Base-by-base conservation (phyloP, 2,797 vertebrate genomes). In the Neomorphus geoffroyi region DNA sequence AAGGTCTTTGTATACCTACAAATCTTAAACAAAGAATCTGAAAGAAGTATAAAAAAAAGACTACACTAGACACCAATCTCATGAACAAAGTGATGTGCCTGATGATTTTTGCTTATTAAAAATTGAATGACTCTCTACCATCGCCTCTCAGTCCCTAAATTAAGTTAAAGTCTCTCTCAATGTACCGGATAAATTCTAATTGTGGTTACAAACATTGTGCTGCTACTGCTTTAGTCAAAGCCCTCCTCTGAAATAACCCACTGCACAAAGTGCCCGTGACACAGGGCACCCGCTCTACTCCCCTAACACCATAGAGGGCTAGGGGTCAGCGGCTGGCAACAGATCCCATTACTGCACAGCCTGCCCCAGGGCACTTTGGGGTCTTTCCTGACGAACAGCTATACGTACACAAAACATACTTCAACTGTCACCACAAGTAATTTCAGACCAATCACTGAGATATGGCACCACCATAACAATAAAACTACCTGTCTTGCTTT, bases 221-320 rank as follows among this genome's bases (percentile, higher is more conserved):
- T 18, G 7, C 45, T 74, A 46, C 13, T 41, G 5, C n/a, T 27
- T 70, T 16, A 48, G 26, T 32, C 65, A 45, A 37, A 73, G 35
- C 24, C 30, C 32, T 80, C 33, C 71, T 15, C 17, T 45, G 11
- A 62, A 24, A 41, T 13, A 28, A 4, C 10, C 32, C 45, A 5
- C 30, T 9, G 32, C 0, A 3, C 33, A 43, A 33, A 64, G 8
- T 1, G 0, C 10, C 74, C 1, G 3, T 24, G 60, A 3, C 5
- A 35, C 23, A 32, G 32, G 27, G 11, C 43, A 24, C 18, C 17
- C 6, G 0, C 9, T 2, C 1, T 7, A 3, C 24, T 30, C 5
- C 41, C 22, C 16, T 7, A 22, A 14, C 30, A 64, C 58, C 2
- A 0, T 30, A 3, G 2, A 11, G 33, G 27, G n/a, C 33, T 13